A percentile compares a stretch with the other conserved stretches of the same genome.
phyloP scores from a whole-genome alignment of 2,797 vertebrate genomes.

The Pogonophryne albipinna region DNA sequence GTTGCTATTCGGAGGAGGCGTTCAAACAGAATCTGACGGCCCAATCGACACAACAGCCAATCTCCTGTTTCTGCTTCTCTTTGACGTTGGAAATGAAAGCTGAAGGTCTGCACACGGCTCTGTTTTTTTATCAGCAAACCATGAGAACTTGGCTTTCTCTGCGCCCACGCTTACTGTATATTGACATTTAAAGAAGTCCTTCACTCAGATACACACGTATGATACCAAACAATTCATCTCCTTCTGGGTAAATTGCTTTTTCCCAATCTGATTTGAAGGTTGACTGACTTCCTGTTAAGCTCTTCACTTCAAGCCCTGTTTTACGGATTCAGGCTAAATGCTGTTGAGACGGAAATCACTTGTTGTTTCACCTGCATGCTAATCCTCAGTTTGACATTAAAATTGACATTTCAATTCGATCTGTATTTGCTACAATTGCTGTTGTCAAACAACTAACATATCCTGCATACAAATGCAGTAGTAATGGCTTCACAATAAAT shows the following conservation, averaged over 20 bases:
- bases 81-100: constrained; percentile 55
- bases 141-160: constrained; percentile 11
- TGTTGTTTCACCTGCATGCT: constrained; percentile 6
- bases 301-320: constrained; percentile 9
- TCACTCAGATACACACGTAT: constrained; percentile 30
- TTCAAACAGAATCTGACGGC: constrained; percentile 42
- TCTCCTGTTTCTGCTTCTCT: constrained; percentile 49
- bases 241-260: constrained; percentile 54
- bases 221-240: constrained; percentile 40
- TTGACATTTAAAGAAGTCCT: constrained; percentile 56
- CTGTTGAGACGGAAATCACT: constrained; percentile 15
- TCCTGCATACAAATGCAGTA: neutral
- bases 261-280: constrained; percentile 46
- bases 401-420: neutral
- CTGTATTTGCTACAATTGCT: neutral
- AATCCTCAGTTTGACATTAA: constrained; percentile 11
- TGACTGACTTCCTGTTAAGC: constrained; percentile 45
- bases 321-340: constrained; percentile 8
- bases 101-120: constrained; percentile 19
- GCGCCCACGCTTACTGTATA: constrained; percentile 5
- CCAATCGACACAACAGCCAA: constrained; percentile 44
- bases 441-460: neutral
- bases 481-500: constrained; percentile 2
- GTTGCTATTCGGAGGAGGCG: constrained; percentile 51
- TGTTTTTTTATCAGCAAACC: constrained; percentile 47